Conservation (phyloP, 2,797 vertebrate species). For the Champsocephalus esox region DNA sequence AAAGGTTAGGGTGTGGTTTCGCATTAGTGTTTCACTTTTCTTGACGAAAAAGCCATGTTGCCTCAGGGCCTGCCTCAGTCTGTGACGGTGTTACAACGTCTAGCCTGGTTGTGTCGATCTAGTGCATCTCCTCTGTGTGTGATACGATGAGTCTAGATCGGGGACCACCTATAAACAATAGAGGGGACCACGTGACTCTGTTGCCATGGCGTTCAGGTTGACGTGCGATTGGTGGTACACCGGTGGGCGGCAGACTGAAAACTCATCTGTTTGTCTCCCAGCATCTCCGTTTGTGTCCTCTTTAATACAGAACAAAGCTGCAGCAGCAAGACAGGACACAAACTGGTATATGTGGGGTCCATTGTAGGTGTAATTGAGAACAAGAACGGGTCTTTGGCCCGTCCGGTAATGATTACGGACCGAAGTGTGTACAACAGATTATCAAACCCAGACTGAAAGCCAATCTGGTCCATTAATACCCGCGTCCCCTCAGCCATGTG, state of each 20-base stretch:
- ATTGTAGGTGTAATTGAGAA: background rate
- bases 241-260: conserved; percentile 71
- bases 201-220: conserved; percentile 85
- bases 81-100: background rate
- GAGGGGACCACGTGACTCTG: conserved; percentile 76
- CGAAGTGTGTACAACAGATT: background rate
- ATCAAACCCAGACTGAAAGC: background rate
- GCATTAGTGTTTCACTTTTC: background rate
- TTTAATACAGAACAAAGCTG: conserved; percentile 7
- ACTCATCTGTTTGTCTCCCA: conserved; percentile 35
- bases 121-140: conserved; percentile 12
- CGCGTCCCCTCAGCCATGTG: conserved; percentile 26
- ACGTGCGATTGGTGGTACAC: conserved; percentile 74
- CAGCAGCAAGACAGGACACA: conserved; percentile 12
- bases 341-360: background rate
- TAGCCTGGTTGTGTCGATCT: conserved; percentile 4
- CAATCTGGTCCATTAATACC: conserved; percentile 38
- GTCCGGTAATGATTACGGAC: background rate
- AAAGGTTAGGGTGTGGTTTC: conserved; percentile 12
- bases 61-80: background rate
- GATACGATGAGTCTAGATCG: conserved; percentile 53
- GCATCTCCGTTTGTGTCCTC: conserved; percentile 15
- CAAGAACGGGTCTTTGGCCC: background rate
- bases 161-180: conserved; percentile 67
- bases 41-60: conserved; percentile 3